Conservation (phyloP, 2,797 vertebrate species). For the Bucorvus abyssinicus region DNA sequence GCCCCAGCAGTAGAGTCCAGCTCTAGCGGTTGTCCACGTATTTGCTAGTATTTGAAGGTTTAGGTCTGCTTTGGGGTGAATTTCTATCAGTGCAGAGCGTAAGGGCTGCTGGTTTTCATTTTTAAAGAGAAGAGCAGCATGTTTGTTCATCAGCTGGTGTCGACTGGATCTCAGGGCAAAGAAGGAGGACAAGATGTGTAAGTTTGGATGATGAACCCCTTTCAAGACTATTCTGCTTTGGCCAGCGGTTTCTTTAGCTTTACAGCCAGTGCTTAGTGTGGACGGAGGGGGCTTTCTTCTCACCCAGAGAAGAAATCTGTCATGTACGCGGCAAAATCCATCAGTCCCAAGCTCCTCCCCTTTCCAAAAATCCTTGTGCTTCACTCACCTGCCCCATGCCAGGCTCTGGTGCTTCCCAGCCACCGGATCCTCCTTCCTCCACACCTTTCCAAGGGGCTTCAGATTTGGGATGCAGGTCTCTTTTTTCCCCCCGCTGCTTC, state of each 20-base stretch:
- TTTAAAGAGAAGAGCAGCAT: accelerated
- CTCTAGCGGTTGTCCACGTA: accelerated
- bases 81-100: neutral
- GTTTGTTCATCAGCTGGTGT: neutral
- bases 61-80: neutral
- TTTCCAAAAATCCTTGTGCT: neutral
- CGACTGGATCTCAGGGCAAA: neutral
- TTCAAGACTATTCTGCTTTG: neutral
- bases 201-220: neutral
- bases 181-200: neutral
- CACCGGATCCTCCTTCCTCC: neutral
- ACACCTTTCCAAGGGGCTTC: neutral
- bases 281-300: neutral
- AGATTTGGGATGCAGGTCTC: neutral
- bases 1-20: accelerated
- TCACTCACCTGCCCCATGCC: neutral
- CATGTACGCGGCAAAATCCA: neutral
- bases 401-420: neutral
- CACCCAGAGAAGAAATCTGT: neutral
- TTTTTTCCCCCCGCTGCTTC: neutral
- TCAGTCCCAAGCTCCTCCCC: neutral
- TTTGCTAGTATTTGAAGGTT: neutral
- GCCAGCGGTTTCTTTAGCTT: neutral
- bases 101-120: neutral
- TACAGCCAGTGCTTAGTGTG: accelerated